Conservation (phyloP, 2,113 vertebrate species). For the Acrocephalus arundinaceus region DNA sequence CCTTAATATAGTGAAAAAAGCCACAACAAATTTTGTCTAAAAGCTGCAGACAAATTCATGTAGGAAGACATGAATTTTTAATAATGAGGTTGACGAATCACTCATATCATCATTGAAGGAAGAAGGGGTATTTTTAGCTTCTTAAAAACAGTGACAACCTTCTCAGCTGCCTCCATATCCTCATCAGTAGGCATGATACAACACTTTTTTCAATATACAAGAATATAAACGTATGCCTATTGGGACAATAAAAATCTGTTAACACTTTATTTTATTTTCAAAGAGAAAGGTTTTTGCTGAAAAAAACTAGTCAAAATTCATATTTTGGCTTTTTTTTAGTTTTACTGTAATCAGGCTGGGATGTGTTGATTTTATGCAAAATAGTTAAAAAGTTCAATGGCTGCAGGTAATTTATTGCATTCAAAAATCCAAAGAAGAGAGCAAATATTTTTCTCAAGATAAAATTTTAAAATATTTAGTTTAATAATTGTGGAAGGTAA, state of each 20-base stretch:
- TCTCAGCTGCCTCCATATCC: neutral
- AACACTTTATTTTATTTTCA: neutral
- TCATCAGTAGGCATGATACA: neutral
- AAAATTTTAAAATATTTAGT: neutral
- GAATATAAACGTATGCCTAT: neutral
- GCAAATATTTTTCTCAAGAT: neutral
- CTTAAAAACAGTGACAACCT: neutral
- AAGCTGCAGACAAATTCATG: conserved; percentile 22
- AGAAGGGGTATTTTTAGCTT: neutral
- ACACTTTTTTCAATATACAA: neutral
- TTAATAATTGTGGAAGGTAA: neutral
- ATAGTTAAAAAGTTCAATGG: neutral
- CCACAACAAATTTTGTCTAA: neutral
- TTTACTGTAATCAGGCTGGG: neutral
- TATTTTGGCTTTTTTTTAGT: neutral
- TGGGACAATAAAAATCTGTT: neutral
- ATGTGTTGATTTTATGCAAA: neutral
- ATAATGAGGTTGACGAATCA: neutral
- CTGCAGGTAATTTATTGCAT: neutral
- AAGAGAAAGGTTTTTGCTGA: neutral
- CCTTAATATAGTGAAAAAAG: neutral
- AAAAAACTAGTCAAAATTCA: neutral
- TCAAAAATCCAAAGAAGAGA: neutral
- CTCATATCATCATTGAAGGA: neutral
- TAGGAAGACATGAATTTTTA: conserved; percentile 18